These are phyloP conservation scores for Drosophila subsilvestris DNA, from an alignment of 2,888 invertebrate genomes.

Conservation along the genomic window DNA sequence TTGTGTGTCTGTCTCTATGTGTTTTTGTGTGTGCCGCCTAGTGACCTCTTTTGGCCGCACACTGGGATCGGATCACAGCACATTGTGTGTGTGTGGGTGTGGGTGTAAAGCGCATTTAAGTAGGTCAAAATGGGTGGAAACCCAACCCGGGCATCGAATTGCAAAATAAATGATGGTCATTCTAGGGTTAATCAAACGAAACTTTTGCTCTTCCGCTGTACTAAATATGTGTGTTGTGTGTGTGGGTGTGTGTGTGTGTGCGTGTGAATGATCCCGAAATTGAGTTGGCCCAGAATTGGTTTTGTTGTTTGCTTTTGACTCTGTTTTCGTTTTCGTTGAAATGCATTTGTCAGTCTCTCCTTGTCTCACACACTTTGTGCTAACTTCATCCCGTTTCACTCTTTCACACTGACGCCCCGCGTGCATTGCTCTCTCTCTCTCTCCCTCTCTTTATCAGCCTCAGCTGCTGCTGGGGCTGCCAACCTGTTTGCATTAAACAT, in stretches of 20 bases:
- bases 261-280: conserved; percentile 30
- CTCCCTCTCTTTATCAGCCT: background rate
- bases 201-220: background rate
- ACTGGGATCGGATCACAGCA: background rate
- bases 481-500: conserved; percentile 17
- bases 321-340: conserved; percentile 35
- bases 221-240: background rate
- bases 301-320: conserved; percentile 4
- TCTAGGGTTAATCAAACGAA: background rate
- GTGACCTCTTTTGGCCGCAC: background rate
- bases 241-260: background rate
- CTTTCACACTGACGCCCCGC: background rate
- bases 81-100: background rate
- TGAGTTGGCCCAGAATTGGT: conserved; percentile 7
- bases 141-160: background rate
- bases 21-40: background rate
- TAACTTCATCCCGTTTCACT: conserved; percentile 11
- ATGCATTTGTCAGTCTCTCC: conserved; percentile 27
- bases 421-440: background rate
- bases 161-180: background rate
- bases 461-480: conserved; percentile 14
- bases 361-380: conserved; percentile 32
- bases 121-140: background rate
- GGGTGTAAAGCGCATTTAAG: background rate
- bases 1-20: background rate